Evolutionary conservation across 2,797 vertebrate species (phyloP).

Genomic region (Pogoniulus pusillus): DNA sequence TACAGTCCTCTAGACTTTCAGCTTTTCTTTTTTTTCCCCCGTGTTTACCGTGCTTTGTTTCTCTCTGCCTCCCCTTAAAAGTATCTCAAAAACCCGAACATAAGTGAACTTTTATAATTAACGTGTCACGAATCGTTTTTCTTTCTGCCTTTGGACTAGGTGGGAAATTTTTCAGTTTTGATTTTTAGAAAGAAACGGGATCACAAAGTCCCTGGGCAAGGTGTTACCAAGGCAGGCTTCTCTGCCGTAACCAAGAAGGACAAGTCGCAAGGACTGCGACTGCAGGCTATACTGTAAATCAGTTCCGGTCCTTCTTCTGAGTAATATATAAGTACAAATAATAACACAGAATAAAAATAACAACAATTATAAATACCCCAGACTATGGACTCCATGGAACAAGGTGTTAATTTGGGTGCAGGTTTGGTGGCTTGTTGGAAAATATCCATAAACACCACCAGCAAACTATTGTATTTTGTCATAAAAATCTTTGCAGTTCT

Average conservation of each 20-base stretch:
- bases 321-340: neutral
- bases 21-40: constrained; percentile 55
- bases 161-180: too few species aligned
- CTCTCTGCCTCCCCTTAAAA: neutral
- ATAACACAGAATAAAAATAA: neutral
- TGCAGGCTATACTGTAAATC: neutral
- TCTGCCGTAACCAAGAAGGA: neutral
- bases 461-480: neutral
- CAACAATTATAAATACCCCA: neutral
- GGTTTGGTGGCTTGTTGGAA: neutral
- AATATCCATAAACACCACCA: neutral
- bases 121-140: neutral
- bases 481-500: neutral
- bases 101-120: neutral
- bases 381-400: neutral
- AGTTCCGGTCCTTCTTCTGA: neutral
- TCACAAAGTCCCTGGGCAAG: neutral
- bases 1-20: constrained; percentile 49
- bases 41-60: constrained; percentile 34
- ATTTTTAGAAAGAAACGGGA: neutral
- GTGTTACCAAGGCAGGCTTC: neutral
- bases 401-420: neutral
- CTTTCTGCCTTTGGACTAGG: neutral
- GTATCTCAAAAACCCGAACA: neutral
- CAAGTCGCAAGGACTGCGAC: neutral